Conservation (phyloP, 2,113 vertebrate species). For the Vulpes vulpes region DNA sequence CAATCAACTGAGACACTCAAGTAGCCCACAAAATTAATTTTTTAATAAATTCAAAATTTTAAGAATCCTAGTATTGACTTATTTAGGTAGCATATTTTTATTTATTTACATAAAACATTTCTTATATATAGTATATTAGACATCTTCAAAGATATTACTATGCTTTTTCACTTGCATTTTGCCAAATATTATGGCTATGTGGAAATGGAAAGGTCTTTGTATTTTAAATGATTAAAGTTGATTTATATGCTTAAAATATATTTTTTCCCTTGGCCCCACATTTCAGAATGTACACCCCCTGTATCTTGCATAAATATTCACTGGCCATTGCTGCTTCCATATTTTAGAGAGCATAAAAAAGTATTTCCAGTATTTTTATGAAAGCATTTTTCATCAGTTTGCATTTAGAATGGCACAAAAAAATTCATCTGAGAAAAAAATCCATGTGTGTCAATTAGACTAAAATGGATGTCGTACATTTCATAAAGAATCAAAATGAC, state of each 20-base stretch:
- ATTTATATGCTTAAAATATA: neutral
- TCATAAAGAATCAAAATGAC: constrained; percentile 55
- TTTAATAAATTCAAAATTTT: neutral
- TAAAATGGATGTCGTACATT: constrained; percentile 31
- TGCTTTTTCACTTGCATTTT: neutral
- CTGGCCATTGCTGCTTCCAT: neutral
- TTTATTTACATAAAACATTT: neutral
- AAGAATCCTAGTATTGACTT: neutral
- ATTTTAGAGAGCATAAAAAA: neutral
- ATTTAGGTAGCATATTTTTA: neutral
- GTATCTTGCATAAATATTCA: neutral
- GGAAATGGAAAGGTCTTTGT: neutral
- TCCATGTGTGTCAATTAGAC: neutral
- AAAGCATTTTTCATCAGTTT: neutral
- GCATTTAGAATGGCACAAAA: constrained; percentile 15
- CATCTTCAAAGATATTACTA: neutral
- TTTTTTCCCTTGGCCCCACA: neutral
- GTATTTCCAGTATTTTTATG: neutral
- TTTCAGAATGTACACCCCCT: neutral
- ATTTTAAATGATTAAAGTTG: neutral
- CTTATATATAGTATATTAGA: neutral
- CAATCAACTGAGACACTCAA: neutral
- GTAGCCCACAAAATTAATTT: neutral
- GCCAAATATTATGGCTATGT: neutral
- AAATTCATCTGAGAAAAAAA: constrained; percentile 13